Evolutionary conservation across 2,797 vertebrate genomes (phyloP), one percentile per base, ranked within the genome.

Genomic region (Lutjanus campechanus): DNA sequence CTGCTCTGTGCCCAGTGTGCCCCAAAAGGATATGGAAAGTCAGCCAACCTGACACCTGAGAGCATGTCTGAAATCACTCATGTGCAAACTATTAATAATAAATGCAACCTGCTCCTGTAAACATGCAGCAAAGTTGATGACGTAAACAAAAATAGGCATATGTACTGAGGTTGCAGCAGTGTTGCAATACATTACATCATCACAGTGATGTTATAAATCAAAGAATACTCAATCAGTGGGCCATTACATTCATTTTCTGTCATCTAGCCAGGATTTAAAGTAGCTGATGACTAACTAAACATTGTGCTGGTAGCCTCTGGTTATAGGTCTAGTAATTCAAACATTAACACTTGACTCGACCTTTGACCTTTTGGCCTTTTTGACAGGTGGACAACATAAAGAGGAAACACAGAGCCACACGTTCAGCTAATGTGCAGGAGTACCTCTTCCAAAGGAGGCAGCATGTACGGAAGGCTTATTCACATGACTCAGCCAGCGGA

Each of bases 341-440:
- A 36, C 51, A 72, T 85, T 64, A 84, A 88, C 66, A 65, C 51
- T 72, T 81, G 49, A 12, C 40, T 63, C 81, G 73, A 90, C 64
- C 54, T 78, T 71, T 84, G 77, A 67, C 72, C 81, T 74, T 56
- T 90, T 5, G 74, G 9, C 70, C 60, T 91, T 80, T 85, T 80
- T 80, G 82, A 90, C 93, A 96, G 96, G 91, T 90, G 90, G 92
- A 93, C 69, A 88, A 82, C 59, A 64, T 78, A 17, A 95, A 86
- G 86, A 91, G 82, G 29, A 79, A 76, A 53, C 85, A 80, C 11
- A 90, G 83, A 76, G 83, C 85, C 25, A 79, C 78, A 4, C 85
- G 87, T 59, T 67, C 91, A 91, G 88, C 91, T 49, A 81, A 56
- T 15, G 84, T 89, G 58, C 82, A 92, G 78, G 89, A 95, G 41